Percentiles rank a stretch among this genome's conserved stretches.
phyloP scores from a whole-genome alignment of 1,140 invertebrate genomes.

The Drosophila kurseongensis region DNA sequence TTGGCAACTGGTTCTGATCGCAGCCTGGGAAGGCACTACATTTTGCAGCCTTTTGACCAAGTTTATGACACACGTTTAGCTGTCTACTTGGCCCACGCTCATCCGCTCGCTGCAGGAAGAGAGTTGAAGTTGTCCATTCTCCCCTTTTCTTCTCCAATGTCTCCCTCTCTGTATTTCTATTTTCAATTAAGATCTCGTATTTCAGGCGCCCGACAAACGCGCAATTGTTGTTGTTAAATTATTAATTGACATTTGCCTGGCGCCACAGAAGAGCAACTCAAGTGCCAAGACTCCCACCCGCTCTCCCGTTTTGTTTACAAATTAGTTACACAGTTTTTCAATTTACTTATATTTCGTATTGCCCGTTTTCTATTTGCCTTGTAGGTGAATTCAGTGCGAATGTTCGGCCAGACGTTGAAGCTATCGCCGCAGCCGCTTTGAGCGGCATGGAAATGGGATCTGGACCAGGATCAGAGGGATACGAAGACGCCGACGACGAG shows the following conservation, averaged over 20 bases:
- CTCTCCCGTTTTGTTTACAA: slow-evolving; percentile 38
- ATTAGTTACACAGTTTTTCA: slow-evolving; percentile 55
- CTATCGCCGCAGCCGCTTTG: slow-evolving; percentile 39
- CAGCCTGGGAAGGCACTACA: slow-evolving; percentile 53
- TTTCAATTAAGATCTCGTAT: slow-evolving; percentile 65
- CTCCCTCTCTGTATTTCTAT: slow-evolving; percentile 33
- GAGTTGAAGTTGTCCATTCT: slow-evolving; percentile 3
- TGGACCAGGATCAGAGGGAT: slow-evolving; percentile 17
- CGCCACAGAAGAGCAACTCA: slow-evolving; percentile 49
- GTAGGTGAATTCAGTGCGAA: slow-evolving; percentile 59
- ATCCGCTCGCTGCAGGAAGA: slow-evolving; percentile 40
- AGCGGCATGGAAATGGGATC: slow-evolving; percentile 45
- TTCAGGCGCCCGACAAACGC: slow-evolving; percentile 58
- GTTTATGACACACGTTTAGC: slow-evolving; percentile 63
- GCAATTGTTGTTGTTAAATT: slow-evolving; percentile 67
- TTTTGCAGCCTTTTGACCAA: slow-evolving; percentile 57
- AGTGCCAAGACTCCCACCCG: slow-evolving; percentile 32
- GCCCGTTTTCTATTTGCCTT: slow-evolving; percentile 36
- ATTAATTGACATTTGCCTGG: slow-evolving; percentile 62
- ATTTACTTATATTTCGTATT: slow-evolving; percentile 51
- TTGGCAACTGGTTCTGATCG: slow-evolving; percentile 37
- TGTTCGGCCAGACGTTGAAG: slow-evolving; percentile 41
- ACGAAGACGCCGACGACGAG: slow-evolving; percentile 16
- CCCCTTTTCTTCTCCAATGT: slow-evolving; percentile 2
- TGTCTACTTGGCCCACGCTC: slow-evolving; percentile 46